Base-by-base conservation (phyloP, 2,888 invertebrate genomes). In the Sepiola atlantica region DNA sequence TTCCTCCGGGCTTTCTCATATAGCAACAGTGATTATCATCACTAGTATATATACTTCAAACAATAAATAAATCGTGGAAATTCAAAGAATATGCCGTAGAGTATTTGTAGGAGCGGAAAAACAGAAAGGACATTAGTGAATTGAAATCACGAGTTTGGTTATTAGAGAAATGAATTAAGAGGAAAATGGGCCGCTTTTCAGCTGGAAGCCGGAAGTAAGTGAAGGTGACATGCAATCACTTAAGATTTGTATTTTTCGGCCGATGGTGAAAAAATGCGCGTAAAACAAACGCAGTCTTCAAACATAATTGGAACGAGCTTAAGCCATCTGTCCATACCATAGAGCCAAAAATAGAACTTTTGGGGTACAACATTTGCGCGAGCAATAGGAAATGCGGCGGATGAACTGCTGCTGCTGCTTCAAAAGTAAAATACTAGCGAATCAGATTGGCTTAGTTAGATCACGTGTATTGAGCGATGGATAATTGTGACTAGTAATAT, bases 201-300 rank as follows among this genome's bases (percentile, higher is more conserved):
- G 77, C 16, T 32, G n/a, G 77, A 77, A 77, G n/a, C 28, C 77
- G 12, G 77, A 32, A 77, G 77, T 77, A 77, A 77, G n/a, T 77
- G n/a, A 77, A 77, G 77, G 77, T n/a, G 77, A 77, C 77, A 77
- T n/a, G 77, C 77, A 77, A 77, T 77, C 77, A 77, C 77, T 77
- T 77, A 77, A 77, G n/a, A n/a, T n/a, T 77, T 32, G 10, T 77
- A n/a, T 32, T 77, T n/a, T n/a, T 77, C 45, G 77, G 77, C n/a
- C n/a, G 77, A n/a, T 77, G n/a, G 16, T 12, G n/a, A n/a, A 77
- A 77, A 77, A 12, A 77, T n/a, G n/a, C 45, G 16, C n/a, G n/a
- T 4, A 14, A n/a, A 77, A 77, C n/a, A n/a, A 77, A 16, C 16
- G n/a, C n/a, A 0, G 77, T n/a, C 77, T 77, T n/a, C n/a, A 77